These are phyloP conservation scores for Eleutherodactylus coqui DNA, from an alignment of 2,797 vertebrate species.

Conservation along the genomic window DNA sequence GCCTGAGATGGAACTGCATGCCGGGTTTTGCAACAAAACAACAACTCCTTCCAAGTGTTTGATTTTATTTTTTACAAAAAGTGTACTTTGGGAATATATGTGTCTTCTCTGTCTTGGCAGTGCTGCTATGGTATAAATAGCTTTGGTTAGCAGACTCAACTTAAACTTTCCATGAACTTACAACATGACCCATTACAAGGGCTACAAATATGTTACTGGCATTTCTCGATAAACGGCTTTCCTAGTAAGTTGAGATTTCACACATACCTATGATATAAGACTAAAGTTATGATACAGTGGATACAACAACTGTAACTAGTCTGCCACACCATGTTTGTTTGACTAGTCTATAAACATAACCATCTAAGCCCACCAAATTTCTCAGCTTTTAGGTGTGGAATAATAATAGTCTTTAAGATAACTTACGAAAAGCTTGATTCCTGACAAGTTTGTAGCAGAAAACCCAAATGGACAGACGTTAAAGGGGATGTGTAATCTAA, in stretches of 20 bases:
- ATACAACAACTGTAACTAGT: conserved; percentile 30
- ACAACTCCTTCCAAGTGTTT: too few relatives aligned
- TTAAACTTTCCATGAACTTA: conserved; percentile 34
- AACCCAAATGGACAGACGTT: not conserved
- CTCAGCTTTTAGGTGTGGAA: not conserved
- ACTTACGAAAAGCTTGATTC: not conserved
- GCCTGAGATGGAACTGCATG: too few relatives aligned
- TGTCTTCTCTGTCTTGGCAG: conserved; percentile 6
- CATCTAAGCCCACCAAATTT: not conserved
- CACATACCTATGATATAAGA: conserved; percentile 54
- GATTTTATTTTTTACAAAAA: too few relatives aligned
- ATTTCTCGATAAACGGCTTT: conserved; percentile 35
- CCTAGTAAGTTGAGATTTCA: conserved; percentile 26
- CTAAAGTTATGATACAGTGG: not conserved
- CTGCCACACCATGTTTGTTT: not conserved
- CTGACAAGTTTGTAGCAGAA: not conserved
- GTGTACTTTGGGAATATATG: not conserved
- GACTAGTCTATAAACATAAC: not conserved
- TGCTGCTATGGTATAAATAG: conserved; percentile 33
- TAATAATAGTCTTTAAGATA: not conserved
- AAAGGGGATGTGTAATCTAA: too few relatives aligned
- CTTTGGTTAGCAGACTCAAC: not conserved
- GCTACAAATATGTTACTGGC: conserved; percentile 33
- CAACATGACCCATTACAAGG: conserved; percentile 31
- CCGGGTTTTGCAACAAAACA: too few relatives aligned